Base-by-base conservation (phyloP, 1,140 invertebrate species). In the Drosophila lini region DNA sequence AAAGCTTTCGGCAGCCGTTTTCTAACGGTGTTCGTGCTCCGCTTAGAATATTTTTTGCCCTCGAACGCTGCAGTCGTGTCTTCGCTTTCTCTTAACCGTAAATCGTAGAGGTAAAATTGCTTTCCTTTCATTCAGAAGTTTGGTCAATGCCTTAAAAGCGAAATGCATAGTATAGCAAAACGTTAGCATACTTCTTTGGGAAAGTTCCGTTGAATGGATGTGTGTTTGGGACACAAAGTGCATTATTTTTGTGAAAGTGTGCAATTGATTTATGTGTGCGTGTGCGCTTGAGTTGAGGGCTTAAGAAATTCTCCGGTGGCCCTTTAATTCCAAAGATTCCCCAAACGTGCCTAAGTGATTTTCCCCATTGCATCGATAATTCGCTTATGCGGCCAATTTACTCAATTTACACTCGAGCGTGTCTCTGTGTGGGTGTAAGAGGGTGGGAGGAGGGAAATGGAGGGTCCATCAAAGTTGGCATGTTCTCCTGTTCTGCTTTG, bases 281-380 rank as follows among this genome's bases (percentile, higher is more conserved):
- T 44, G 38, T 32, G 13, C 41, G 28, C 44, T 15, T 62, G 34
- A 22, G 42, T 48, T 36, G 41, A 16, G 36, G 28, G 36, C 32
- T 60, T 61, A 56, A 36, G 13, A 36, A 58, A 64, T 63, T 62
- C 44, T 64, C 38, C 61, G 67, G 38, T 40, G 40, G 38, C 63
- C 41, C 63, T 78, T 83, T 58, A 70, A 65, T 40, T 69, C 36
- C 10, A 60, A 34, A 19, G 55, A 80, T 61, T 71, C 52, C 52
- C 65, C 48, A 61, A 89, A 89, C 84, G 84, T 88, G 84, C 80
- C 47, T 42, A 88, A 88, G 84, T 88, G 83, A 55, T 79, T 52
- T 81, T 45, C 79, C 55, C 56, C 55, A 82, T 69, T 82, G 84
- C 85, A 88, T 88, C 84, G 84, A 89, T 89, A 89, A 88, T 89